Evolutionary conservation across 2,113 vertebrate genomes (phyloP).

Genomic region (Zapus hudsonius): DNA sequence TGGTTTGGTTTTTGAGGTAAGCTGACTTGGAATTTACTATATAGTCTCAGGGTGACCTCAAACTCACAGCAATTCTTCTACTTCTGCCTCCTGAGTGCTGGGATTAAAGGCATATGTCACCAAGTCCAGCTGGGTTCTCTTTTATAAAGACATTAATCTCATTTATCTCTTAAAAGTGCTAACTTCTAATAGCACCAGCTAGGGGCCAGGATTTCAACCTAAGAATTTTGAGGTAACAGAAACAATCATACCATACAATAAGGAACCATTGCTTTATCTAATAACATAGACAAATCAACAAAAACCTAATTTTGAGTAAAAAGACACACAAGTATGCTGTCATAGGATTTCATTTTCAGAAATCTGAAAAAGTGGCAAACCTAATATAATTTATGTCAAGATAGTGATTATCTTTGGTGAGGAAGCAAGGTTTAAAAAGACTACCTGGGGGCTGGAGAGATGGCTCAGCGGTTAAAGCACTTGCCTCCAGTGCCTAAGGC

Average conservation of each 20-base stretch:
- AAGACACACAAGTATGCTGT: background rate
- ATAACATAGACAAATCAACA: background rate
- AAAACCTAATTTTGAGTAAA: background rate
- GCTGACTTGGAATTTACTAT: too few relatives aligned
- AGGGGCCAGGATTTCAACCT: background rate
- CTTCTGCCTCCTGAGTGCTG: too few relatives aligned
- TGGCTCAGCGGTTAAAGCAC: too few relatives aligned
- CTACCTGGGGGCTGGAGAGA: too few relatives aligned
- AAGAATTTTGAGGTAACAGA: background rate
- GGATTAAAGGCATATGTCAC: too few relatives aligned
- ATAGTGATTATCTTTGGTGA: background rate
- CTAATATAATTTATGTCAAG: background rate
- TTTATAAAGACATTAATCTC: background rate
- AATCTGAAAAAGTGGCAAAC: background rate
- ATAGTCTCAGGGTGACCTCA: too few relatives aligned
- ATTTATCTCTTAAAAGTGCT: background rate
- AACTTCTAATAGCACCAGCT: background rate
- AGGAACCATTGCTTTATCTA: background rate
- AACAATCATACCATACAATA: background rate
- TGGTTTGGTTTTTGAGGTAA: too few relatives aligned
- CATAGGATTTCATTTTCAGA: background rate
- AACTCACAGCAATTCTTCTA: too few relatives aligned
- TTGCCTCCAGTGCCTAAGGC: too few relatives aligned
- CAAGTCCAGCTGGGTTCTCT: background rate
- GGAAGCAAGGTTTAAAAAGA: constrained; percentile 9